These are phyloP conservation scores for Mesochorus sp. DNA, from an alignment of 2,888 invertebrate species.

Conservation along the genomic window DNA sequence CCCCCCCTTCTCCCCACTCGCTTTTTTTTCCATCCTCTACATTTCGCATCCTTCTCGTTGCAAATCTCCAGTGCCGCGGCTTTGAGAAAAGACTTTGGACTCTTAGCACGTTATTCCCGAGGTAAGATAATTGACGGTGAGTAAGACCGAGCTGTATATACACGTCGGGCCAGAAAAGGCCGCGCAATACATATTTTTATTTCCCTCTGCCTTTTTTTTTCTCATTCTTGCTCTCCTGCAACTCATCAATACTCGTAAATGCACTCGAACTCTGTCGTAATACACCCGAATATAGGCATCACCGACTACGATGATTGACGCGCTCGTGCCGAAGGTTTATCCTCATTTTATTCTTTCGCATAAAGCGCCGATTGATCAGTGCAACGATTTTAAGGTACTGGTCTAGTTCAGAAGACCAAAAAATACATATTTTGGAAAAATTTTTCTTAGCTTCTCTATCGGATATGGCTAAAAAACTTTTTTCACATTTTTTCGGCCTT, in stretches of 20 bases:
- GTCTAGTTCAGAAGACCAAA: no score
- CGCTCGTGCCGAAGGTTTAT: slow-evolving; percentile 50
- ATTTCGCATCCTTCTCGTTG: slow-evolving; percentile 42
- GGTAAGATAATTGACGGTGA: slow-evolving; percentile 71
- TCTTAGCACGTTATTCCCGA: slow-evolving; percentile 73
- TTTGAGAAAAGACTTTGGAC: slow-evolving; percentile 58
- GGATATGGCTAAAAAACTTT: no score
- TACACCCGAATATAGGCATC: slow-evolving; percentile 57
- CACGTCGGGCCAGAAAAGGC: slow-evolving; percentile 7
- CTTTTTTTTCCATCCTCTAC: slow-evolving; percentile 36
- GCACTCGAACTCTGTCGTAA: slow-evolving; percentile 52
- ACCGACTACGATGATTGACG: slow-evolving; percentile 53
- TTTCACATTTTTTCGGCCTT: no score
- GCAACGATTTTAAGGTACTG: slow-evolving; percentile 12
- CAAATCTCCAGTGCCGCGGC: slow-evolving; percentile 32
- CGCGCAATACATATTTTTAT: slow-evolving; percentile 2
- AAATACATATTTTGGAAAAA: no score
- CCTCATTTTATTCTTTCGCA: slow-evolving; percentile 34
- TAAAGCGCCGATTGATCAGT: slow-evolving; percentile 23
- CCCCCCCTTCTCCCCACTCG: neutral
- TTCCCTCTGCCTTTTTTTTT: slow-evolving; percentile 28
- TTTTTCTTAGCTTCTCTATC: no score
- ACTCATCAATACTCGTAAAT: slow-evolving; percentile 57
- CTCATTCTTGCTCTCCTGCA: neutral
- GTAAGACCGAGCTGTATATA: slow-evolving; percentile 19